phyloP scores from a whole-genome alignment of 2,113 vertebrate genomes.

The Nothoprocta pentlandii region DNA sequence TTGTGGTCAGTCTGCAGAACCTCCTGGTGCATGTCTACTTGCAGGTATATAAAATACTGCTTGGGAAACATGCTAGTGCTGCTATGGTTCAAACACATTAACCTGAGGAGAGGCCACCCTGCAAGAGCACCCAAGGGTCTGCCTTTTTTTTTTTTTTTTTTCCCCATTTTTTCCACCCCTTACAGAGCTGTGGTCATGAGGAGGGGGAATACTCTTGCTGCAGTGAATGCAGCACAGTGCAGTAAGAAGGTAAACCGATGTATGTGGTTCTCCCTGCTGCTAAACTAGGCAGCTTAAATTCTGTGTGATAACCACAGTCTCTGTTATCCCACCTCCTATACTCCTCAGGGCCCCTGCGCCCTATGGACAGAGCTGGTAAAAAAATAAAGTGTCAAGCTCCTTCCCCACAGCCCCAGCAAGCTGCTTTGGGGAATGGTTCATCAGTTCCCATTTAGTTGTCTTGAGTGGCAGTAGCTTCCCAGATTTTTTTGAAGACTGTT shows the following conservation, averaged over 20 bases:
- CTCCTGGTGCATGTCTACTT: conserved; percentile 86
- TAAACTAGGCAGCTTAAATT: conserved; percentile 37
- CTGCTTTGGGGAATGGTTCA: not conserved
- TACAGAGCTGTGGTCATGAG: not conserved
- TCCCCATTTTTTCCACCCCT: not conserved
- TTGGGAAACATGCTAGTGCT: not conserved
- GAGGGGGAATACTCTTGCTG: conserved; percentile 33
- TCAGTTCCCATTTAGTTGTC: not conserved
- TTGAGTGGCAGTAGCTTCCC: not conserved
- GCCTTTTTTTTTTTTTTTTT: not conserved
- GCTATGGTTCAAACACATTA: not conserved
- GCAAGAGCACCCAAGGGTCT: not conserved
- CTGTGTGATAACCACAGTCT: not conserved
- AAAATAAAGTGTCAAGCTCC: not conserved
- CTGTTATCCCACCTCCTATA: not conserved
- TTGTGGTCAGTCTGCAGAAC: conserved; percentile 87
- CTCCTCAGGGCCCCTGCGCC: not conserved
- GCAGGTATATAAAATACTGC: not conserved
- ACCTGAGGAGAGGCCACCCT: not conserved
- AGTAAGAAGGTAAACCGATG: conserved; percentile 54
- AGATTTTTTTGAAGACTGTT: conserved; percentile 10
- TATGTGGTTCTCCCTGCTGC: conserved; percentile 27
- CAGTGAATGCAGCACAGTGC: not conserved
- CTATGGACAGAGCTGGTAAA: not conserved
- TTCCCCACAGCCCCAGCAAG: not conserved